Percentiles rank a stretch among this genome's conserved stretches.
phyloP scores from a whole-genome alignment of 37 sponge, comb jelly and placozoan genomes.

The Oopsacas minuta region DNA sequence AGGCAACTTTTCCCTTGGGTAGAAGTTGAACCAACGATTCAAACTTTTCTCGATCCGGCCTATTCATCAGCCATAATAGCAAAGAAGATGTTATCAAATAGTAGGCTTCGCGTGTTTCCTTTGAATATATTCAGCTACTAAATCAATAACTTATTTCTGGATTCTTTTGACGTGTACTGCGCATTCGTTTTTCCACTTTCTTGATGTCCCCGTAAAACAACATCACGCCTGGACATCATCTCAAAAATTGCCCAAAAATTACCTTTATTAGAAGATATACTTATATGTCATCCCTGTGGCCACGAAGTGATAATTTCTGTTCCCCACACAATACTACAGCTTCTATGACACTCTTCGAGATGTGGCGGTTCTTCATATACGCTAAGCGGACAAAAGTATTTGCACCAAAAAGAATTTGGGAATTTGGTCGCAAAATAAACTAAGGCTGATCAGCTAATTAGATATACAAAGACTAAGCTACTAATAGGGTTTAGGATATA shows the following conservation, averaged over 20 bases:
- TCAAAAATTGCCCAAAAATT: not conserved
- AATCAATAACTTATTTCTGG: not conserved
- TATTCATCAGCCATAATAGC: not conserved
- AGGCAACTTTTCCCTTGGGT: no score
- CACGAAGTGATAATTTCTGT: not conserved
- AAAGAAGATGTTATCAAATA: not conserved
- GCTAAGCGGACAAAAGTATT: not conserved
- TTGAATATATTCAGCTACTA: not conserved
- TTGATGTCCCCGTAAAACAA: not conserved
- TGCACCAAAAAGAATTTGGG: not conserved
- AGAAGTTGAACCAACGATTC: no score
- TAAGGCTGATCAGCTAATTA: no score
- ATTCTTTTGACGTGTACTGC: not conserved
- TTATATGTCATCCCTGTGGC: not conserved
- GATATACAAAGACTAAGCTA: no score
- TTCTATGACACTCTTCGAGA: not conserved
- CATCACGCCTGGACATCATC: conserved; percentile 12
- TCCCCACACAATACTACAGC: not conserved
- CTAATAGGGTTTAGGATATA: no score
- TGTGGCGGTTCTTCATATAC: not conserved
- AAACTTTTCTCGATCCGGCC: no score
- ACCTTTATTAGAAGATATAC: conserved; percentile 7
- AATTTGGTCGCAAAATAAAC: no score
- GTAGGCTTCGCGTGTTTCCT: not conserved
- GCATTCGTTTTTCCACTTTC: not conserved